phyloP scores from a whole-genome alignment of 2,113 vertebrate species.

The Trogon surrucura region DNA sequence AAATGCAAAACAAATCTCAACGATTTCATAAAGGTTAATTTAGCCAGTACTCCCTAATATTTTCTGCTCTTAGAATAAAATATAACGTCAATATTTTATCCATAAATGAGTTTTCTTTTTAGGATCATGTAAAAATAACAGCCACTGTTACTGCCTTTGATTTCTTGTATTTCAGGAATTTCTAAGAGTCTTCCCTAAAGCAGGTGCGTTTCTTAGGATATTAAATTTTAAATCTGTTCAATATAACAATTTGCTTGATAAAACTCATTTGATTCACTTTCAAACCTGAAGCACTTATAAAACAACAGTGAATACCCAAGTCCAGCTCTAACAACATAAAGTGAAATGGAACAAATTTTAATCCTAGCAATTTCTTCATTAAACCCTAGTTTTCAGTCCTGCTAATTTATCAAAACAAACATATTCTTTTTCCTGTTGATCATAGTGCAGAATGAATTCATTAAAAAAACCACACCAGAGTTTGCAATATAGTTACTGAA shows the following conservation, averaged over 20 bases:
- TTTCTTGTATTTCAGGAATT: neutral
- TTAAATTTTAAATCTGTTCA: neutral
- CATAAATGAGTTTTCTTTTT: neutral
- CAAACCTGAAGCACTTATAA: neutral
- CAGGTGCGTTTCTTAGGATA: neutral
- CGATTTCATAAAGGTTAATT: neutral
- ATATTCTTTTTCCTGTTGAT: neutral
- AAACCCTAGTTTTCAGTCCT: neutral
- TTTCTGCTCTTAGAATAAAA: neutral
- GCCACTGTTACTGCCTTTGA: neutral
- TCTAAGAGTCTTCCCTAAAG: neutral
- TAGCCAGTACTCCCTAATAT: neutral
- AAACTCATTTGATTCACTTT: neutral
- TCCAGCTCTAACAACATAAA: neutral
- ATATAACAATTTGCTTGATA: neutral
- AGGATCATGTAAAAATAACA: neutral
- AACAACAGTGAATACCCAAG: neutral
- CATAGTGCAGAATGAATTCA: neutral
- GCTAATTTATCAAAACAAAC: neutral
- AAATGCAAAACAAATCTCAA: neutral
- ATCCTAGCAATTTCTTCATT: neutral
- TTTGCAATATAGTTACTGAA: neutral
- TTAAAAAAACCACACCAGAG: neutral
- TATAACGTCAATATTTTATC: neutral
- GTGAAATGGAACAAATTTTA: neutral